These are phyloP conservation scores for Passerina amoena DNA, from an alignment of 2,113 vertebrate species.

Conservation along the genomic window DNA sequence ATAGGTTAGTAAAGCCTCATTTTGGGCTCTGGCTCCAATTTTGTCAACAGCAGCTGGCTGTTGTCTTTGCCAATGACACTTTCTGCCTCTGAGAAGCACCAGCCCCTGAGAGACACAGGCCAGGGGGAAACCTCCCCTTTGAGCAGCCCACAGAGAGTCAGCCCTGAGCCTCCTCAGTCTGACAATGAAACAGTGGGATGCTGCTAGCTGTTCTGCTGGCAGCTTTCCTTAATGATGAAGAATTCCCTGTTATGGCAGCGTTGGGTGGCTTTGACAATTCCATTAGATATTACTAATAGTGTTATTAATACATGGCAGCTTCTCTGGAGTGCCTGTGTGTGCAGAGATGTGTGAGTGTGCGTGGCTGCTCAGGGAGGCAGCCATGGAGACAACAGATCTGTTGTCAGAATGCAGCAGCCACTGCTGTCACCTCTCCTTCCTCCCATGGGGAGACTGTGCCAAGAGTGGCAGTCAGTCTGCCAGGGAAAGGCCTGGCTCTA, in stretches of 20 bases:
- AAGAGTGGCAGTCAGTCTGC: neutral
- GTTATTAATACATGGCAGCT: conserved; percentile 53
- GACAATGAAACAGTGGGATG: conserved; percentile 14
- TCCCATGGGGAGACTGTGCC: neutral
- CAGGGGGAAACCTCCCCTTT: neutral
- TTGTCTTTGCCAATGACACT: neutral
- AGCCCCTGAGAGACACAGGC: neutral
- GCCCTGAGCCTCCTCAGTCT: neutral
- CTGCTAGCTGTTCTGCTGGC: conserved; percentile 7
- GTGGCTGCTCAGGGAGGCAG: neutral
- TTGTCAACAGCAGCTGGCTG: neutral
- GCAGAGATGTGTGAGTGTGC: fast-evolving
- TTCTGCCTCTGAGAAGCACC: neutral
- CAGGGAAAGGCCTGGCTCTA: neutral
- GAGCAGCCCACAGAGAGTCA: neutral
- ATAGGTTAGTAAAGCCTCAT: neutral
- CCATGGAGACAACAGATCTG: neutral
- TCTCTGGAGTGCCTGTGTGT: neutral
- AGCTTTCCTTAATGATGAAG: conserved; percentile 62
- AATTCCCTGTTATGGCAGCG: conserved; percentile 17
- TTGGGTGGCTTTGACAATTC: conserved; percentile 63
- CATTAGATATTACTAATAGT: conserved; percentile 62
- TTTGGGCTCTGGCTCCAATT: neutral
- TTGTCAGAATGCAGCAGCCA: neutral
- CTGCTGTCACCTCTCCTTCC: neutral